Base-by-base conservation (phyloP, 2,888 invertebrate genomes). In the Pterostichus niger region DNA sequence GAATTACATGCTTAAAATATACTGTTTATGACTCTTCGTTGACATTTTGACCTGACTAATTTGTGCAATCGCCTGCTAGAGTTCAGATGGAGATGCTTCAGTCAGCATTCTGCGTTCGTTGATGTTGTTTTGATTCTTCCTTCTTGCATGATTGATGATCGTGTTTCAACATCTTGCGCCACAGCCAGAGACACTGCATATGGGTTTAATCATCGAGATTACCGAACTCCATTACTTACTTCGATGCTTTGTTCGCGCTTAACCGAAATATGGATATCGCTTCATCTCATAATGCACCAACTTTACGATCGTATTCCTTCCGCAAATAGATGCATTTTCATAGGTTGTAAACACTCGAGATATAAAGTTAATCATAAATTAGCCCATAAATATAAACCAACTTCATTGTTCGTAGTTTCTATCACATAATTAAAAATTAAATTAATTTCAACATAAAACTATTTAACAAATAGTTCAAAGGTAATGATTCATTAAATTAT, bases 101-200 rank as follows among this genome's bases (percentile, higher is more conserved):
- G 40, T 40, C 40, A 40, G 6, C 40, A 9, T 40, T 40, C 40
- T 40, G 40, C 54, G 15, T 54, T 54, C 54, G 54, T 54, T 54
- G 54, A 54, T 64, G 64, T 64, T 64, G 33, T 64, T 33, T 64
- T 33, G 40, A 7, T 71, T 71, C 56, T 52, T 40, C 10, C 56
- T 33, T 76, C 24, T 64, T 46, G 68, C 44, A 79, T 80, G 80
- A 80, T 80, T 80, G 80, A 80, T 80, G 80, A 17, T 52, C 52
- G 33, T 52, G 31, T 76, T 76, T 76, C 52, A 76, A 31, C 76
- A 76, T 76, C 76, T 76, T 24, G 52, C 54, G 15, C 15, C 15
- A 15, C 54, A 3, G n/a, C 15, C 15, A 68, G 44, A 64, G 64
- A 35, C 64, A 35, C 33, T 46, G 46, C 71, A 71, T 46, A 40